A percentile compares a stretch with the other conserved stretches of the same genome.
phyloP scores from a whole-genome alignment of 2,797 vertebrate genomes.

The Crenuchus spilurus region DNA sequence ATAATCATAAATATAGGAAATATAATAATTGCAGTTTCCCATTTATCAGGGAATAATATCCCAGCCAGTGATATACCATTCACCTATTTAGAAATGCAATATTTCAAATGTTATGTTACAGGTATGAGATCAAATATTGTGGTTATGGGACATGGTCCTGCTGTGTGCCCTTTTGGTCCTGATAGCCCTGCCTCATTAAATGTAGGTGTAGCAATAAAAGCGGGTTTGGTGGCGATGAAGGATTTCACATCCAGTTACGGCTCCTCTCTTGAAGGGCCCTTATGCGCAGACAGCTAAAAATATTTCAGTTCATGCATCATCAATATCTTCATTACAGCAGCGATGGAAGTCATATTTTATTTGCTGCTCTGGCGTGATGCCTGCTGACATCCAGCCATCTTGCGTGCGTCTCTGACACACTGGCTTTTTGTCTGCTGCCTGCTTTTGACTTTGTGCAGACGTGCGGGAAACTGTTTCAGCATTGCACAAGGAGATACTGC shows the following conservation, averaged over 20 bases:
- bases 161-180: conserved; percentile 47
- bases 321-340: conserved; percentile 81
- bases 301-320: conserved; percentile 80
- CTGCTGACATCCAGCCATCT: conserved; percentile 75
- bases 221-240: conserved; percentile 70
- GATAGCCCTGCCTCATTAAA: conserved; percentile 69
- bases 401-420: conserved; percentile 69
- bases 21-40: background rate
- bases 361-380: conserved; percentile 70
- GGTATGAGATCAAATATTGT: conserved; percentile 50
- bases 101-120: too few relatives aligned
- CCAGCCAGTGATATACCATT: too few relatives aligned
- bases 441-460: conserved; percentile 62
- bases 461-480: conserved; percentile 56
- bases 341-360: conserved; percentile 75
- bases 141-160: conserved; percentile 54
- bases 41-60: background rate
- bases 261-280: conserved; percentile 62
- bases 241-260: conserved; percentile 75
- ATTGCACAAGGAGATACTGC: background rate
- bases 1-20: too few relatives aligned
- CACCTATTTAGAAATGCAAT: background rate
- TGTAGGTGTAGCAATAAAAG: conserved; percentile 71
- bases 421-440: conserved; percentile 60
- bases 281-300: conserved; percentile 71